Evolutionary conservation across 2,113 vertebrate genomes (phyloP).

Genomic region (Willisornis vidua): DNA sequence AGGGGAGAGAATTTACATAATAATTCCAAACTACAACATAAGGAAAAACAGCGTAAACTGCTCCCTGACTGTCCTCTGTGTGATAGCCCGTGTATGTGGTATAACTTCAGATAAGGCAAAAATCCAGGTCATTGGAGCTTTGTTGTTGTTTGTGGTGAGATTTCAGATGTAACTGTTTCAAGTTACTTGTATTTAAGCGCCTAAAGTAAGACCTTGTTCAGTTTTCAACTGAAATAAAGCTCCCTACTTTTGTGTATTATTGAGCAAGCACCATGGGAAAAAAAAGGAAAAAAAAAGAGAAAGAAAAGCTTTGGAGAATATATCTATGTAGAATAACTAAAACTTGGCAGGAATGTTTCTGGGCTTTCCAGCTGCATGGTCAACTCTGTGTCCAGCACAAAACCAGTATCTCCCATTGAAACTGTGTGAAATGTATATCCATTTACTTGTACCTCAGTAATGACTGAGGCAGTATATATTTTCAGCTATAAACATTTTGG

Average conservation of each 20-base stretch:
- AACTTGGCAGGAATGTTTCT: not conserved
- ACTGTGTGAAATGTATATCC: not conserved
- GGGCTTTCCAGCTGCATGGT: not conserved
- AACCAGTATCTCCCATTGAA: not conserved
- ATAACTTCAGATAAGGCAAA: not conserved
- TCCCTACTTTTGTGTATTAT: not conserved
- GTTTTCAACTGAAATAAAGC: not conserved
- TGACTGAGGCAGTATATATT: not conserved
- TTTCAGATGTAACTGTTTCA: not conserved
- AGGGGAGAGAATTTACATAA: too few species aligned
- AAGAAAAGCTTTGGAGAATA: not conserved
- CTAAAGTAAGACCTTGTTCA: not conserved
- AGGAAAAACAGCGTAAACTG: not conserved
- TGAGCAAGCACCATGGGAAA: not conserved
- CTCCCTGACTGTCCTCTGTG: not conserved
- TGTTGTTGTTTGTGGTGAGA: not conserved
- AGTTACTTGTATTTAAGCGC: not conserved
- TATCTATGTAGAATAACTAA: not conserved
- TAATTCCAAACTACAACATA: too few species aligned
- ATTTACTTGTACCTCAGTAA: not conserved
- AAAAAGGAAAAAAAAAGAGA: too few species aligned
- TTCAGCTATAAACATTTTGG: not conserved
- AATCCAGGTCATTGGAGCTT: not conserved
- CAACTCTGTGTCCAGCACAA: not conserved
- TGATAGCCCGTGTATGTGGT: not conserved